These are phyloP conservation scores for Triplophysa dalaica DNA, from an alignment of 2,113 vertebrate genomes.

Conservation along the genomic window DNA sequence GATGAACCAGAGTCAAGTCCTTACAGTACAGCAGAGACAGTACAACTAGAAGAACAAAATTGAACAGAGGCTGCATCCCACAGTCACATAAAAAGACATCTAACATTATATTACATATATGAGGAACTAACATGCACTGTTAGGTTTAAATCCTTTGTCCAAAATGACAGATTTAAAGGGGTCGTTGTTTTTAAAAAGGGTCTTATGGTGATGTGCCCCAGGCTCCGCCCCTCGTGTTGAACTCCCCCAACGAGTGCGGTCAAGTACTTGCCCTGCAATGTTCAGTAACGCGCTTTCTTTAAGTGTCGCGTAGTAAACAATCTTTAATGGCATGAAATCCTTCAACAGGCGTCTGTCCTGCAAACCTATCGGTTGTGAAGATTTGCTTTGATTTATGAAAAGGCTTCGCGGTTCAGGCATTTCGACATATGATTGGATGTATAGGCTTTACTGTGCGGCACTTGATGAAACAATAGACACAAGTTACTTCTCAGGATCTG, in stretches of 20 bases:
- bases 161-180: neutral
- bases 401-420: neutral
- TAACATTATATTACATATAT: too few species aligned
- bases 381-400: neutral
- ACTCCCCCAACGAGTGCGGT: slow-evolving; percentile 49
- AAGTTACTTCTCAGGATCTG: slow-evolving; percentile 32
- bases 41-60: too few species aligned
- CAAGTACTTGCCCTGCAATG: slow-evolving; percentile 17
- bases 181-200: neutral
- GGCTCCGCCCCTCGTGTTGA: slow-evolving; percentile 47
- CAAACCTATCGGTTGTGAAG: neutral
- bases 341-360: neutral
- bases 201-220: neutral
- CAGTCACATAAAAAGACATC: too few species aligned
- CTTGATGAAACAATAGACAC: slow-evolving; percentile 35
- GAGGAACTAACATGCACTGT: too few species aligned
- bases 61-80: too few species aligned
- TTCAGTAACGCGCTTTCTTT: slow-evolving; percentile 31
- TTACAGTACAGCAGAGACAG: too few species aligned
- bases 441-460: neutral
- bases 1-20: too few species aligned
- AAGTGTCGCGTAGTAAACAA: slow-evolving; percentile 45
- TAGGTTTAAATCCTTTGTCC: too few species aligned
- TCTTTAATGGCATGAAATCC: neutral
- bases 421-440: slow-evolving; percentile 7